Base-by-base conservation (phyloP, 2,888 invertebrate species). In the Drosophila macrospina region DNA sequence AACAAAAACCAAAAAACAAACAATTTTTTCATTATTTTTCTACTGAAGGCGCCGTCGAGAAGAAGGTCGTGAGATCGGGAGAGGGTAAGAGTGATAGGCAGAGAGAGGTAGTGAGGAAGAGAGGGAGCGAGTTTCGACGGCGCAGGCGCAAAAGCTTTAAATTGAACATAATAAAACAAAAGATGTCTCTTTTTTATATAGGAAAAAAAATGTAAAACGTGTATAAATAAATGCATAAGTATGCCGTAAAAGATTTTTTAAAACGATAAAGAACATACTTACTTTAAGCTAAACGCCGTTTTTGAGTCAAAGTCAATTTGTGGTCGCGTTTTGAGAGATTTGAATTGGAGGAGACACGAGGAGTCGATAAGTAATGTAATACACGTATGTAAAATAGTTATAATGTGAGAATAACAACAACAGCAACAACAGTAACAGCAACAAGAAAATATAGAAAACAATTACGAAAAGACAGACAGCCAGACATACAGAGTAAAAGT, bases 111-210 rank as follows among this genome's bases (percentile, higher is more conserved):
- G 36, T 8, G 41, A 51, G 26, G 15, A 32, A 13, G 15, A 26
- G 36, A 10, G 41, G 48, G 26, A 20, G 36, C 1, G n/a, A 48
- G 15, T 41, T 39, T 65, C 42, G 88, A 69, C 73, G 88, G 71
- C 74, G 80, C 78, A 78, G 83, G 78, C 86, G 88, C 89, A 85
- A 87, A 86, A 89, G 89, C 88, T 86, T 86, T 89, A 86, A 86
- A 85, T 78, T 86, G 74, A 85, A 80, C 70, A 75, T 86, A 85
- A 80, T 44, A 67, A 62, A 76, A 73, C 37, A 86, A 64, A 63
- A 26, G 16, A 64, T 41, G 47, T 77, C 67, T 81, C 84, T 80
- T 48, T 62, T 69, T 84, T 69, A 69, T 74, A 85, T 68, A 54
- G 62, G 61, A 57, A 76, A 61, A 28, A 28, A 20, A n/a, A n/a